Evolutionary conservation across 1,140 invertebrate species (phyloP).

Genomic region (Adoxophyes honmai): DNA sequence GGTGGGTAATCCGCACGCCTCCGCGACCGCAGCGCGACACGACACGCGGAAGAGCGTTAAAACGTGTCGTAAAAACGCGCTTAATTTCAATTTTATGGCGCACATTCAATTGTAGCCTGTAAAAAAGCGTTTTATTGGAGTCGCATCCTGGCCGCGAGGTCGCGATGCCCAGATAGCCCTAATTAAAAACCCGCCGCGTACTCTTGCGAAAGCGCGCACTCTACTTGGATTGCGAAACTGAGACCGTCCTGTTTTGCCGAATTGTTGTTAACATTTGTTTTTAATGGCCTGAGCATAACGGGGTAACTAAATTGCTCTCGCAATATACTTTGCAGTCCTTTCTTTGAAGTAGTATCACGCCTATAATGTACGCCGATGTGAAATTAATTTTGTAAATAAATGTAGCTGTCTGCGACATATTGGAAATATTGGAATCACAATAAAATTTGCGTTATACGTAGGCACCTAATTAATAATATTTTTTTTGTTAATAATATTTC

Average conservation of each 20-base stretch:
- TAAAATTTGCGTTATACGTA: too few species aligned
- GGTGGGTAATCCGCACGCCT: slow-evolving; percentile 30
- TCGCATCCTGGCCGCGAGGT: slow-evolving; percentile 66
- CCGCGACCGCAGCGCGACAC: slow-evolving; percentile 26
- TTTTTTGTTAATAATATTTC: too few species aligned
- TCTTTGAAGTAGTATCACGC: too few species aligned
- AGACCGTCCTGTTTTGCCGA: slow-evolving; percentile 24
- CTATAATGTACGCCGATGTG: too few species aligned
- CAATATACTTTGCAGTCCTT: too few species aligned
- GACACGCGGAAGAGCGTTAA: slow-evolving; percentile 64
- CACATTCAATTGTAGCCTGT: slow-evolving; percentile 68
- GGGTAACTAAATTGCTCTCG: too few species aligned
- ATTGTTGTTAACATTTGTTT: slow-evolving; percentile 8
- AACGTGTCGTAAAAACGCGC: slow-evolving; percentile 66
- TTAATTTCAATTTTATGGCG: slow-evolving; percentile 72
- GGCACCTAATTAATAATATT: too few species aligned
- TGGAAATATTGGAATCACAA: too few species aligned
- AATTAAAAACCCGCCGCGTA: slow-evolving; percentile 61
- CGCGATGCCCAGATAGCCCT: slow-evolving; percentile 56
- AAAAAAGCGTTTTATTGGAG: slow-evolving; percentile 72
- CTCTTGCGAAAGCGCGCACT: slow-evolving; percentile 49
- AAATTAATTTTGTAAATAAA: too few species aligned
- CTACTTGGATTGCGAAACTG: slow-evolving; percentile 32
- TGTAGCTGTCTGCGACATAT: too few species aligned
- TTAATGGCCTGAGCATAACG: background rate